phyloP scores from a whole-genome alignment of 2,888 invertebrate species.

The Xanthorhoe spadicearia region DNA sequence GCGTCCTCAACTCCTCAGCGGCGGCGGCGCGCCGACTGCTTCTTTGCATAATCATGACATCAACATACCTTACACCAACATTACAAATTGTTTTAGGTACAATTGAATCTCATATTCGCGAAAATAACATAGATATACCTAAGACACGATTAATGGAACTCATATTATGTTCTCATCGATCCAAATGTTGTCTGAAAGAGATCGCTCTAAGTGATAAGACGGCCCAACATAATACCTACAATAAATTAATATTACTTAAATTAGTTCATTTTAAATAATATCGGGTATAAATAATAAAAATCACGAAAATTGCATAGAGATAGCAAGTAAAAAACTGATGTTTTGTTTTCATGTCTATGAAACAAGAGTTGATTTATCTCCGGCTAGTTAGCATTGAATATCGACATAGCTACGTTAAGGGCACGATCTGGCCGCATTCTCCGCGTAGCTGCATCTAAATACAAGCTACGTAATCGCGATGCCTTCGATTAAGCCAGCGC shows the following conservation, averaged over 20 bases:
- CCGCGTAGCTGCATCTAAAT: slow-evolving; percentile 28
- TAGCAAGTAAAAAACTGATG: not conserved
- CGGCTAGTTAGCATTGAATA: slow-evolving; percentile 7
- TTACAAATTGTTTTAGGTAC: not conserved
- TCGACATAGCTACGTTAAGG: slow-evolving; percentile 35
- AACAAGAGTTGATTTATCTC: slow-evolving; percentile 2
- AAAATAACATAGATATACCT: no score
- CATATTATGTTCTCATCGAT: no score
- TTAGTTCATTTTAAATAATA: no score
- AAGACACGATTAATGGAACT: no score
- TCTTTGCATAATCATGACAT: slow-evolving; percentile 41
- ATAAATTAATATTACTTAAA: no score
- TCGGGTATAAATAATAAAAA: no score
- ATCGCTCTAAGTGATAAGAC: no score
- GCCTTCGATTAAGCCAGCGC: slow-evolving; percentile 37
- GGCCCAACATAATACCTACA: no score
- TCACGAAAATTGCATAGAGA: no score
- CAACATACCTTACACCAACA: not conserved
- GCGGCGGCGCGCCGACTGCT: slow-evolving; percentile 30
- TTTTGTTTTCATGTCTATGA: not conserved
- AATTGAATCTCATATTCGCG: not conserved
- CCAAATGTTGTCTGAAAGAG: no score
- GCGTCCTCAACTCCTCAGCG: no score
- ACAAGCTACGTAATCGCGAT: slow-evolving; percentile 31
- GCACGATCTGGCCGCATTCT: slow-evolving; percentile 52